Evolutionary conservation across 2,888 invertebrate species (phyloP), one percentile per base, ranked within the genome.

Genomic region (Bhutanitis thaidina): DNA sequence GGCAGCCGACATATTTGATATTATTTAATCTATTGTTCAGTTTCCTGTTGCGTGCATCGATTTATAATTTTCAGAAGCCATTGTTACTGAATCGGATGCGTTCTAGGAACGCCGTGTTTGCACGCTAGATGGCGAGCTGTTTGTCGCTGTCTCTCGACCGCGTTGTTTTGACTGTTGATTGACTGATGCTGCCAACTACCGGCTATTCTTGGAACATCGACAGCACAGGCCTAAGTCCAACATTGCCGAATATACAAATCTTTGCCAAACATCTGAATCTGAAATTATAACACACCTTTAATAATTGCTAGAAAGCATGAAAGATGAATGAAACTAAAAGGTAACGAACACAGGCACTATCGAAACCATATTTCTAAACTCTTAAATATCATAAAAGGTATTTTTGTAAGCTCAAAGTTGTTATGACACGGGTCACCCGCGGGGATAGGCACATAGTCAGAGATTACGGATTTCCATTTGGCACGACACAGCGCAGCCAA

Each of bases 91-190:
- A 41, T 36, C 50, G 40, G 57, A 67, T 62, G 62, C 59, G 63
- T 82, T 81, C 82, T 70, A 69, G 74, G 83, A 84, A 84, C 56
- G 57, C 38, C 12, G 27, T 47, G 52, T 47, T 52, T 47, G 47
- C 25, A 38, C 46, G 43, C 43, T 53, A 52, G 54, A 53, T 50
- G 52, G 39, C 54, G 53, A 53, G 49, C 53, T 56, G 60, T 61
- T 57, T 63, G 61, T 60, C 60, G 55, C 60, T 64, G 66, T 66
- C 66, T 53, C 57, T 49, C 52, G 39, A 45, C 48, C 49, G 62
- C 61, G 60, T 61, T 85, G 85, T 86, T 86, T 77, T 85, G 87
- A 86, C 80, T 74, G 78, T 69, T 85, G 87, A 87, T 80, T 81
- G 86, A 85, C 80, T 71, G 72, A 74, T 74, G 80, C 71, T 73